phyloP scores from a whole-genome alignment of 2,797 vertebrate species.

The Toxotes lorentzi region DNA sequence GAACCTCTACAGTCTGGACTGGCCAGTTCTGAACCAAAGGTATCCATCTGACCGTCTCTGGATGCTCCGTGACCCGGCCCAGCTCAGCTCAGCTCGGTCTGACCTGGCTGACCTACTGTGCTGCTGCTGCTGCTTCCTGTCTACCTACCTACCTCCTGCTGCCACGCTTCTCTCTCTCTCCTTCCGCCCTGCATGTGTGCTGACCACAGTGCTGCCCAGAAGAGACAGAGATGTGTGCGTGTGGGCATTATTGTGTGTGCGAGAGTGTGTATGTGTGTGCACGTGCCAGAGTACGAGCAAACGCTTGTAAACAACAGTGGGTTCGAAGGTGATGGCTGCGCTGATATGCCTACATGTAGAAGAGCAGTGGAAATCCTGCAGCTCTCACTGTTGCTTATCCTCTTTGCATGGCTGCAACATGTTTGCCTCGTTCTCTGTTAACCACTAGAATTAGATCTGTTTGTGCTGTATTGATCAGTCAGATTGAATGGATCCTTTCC shows the following conservation, averaged over 20 bases:
- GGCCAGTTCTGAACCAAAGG: slow-evolving; percentile 94
- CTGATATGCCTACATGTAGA: slow-evolving; percentile 40
- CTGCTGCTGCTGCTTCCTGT: slow-evolving; percentile 74
- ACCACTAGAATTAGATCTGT: slow-evolving; percentile 55
- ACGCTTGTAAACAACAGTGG: slow-evolving; percentile 78
- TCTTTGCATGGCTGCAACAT: slow-evolving; percentile 83
- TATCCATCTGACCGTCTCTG: slow-evolving; percentile 87
- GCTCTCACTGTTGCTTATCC: slow-evolving; percentile 80
- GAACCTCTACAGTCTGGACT: slow-evolving; percentile 91
- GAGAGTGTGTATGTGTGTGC: slow-evolving; percentile 37
- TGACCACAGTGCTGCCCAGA: slow-evolving; percentile 73
- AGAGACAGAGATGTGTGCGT: slow-evolving; percentile 50
- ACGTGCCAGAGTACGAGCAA: slow-evolving; percentile 43
- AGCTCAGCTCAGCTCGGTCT: slow-evolving; percentile 68
- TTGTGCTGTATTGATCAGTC: slow-evolving; percentile 52
- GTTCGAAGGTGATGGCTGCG: slow-evolving; percentile 53
- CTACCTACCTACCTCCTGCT: slow-evolving; percentile 73
- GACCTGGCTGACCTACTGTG: slow-evolving; percentile 73
- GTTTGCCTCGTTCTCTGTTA: slow-evolving; percentile 70
- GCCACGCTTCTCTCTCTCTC: slow-evolving; percentile 74
- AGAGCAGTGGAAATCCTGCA: slow-evolving; percentile 56
- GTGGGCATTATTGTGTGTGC: slow-evolving; percentile 6
- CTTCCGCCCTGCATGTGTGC: slow-evolving; percentile 82
- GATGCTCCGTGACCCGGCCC: slow-evolving; percentile 75
- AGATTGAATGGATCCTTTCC: slow-evolving; percentile 50